These are phyloP conservation scores for Orchestes rusci DNA, from an alignment of 2,888 invertebrate genomes.

Conservation along the genomic window DNA sequence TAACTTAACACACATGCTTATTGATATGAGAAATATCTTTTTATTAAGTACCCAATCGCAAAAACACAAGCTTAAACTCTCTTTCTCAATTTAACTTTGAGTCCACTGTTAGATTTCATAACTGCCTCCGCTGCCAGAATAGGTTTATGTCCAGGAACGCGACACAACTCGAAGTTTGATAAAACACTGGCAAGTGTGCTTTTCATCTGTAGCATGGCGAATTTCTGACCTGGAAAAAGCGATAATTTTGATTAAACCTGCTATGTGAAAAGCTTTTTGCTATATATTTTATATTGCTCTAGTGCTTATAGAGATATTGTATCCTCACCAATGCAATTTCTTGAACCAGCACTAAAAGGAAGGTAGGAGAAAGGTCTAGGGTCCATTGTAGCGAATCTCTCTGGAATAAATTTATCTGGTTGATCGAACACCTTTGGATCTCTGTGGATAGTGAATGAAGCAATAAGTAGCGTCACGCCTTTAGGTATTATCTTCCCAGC, in stretches of 20 bases:
- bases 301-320: not conserved
- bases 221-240: constrained; percentile 38
- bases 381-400: constrained; percentile 15
- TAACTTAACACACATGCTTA: too few species aligned
- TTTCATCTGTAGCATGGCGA: constrained; percentile 51
- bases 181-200: constrained; percentile 47
- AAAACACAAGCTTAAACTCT: too few species aligned
- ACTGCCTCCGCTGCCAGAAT: constrained; percentile 23
- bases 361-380: constrained; percentile 17
- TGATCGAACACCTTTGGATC: constrained; percentile 18
- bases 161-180: constrained; percentile 44
- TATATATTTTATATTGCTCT: too few species aligned
- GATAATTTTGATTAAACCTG: not conserved
- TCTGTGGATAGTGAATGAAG: constrained; percentile 15
- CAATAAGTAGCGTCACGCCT: constrained; percentile 6
- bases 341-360: constrained; percentile 25
- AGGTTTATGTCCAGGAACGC: constrained; percentile 21
- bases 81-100: constrained; percentile 20
- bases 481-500: constrained; percentile 9
- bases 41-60: too few species aligned
- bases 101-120: constrained; percentile 25
- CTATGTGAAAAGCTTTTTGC: too few species aligned
- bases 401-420: constrained; percentile 21
- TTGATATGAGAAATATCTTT: too few species aligned
- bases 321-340: constrained; percentile 24